Base-by-base conservation (phyloP, 2,797 vertebrate genomes). In the Fratercula arctica region DNA sequence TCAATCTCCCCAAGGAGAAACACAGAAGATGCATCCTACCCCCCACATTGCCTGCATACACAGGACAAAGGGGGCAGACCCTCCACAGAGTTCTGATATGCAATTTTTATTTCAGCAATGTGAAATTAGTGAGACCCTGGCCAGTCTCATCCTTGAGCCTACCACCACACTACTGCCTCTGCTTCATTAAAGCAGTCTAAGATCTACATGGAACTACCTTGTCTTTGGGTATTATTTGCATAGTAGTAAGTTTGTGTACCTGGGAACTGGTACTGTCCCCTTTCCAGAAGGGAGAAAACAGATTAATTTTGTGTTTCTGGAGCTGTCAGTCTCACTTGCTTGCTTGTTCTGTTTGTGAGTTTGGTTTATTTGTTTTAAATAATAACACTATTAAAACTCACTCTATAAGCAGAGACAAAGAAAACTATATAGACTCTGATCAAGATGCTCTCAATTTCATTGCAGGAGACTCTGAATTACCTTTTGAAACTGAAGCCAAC, bases 391-490 rank as follows among this genome's bases (percentile, higher is more conserved):
- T 31, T 90, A 82, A 91, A 91, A 69, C 12, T 80, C 35, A 51
- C 13, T 37, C 57, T 64, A 18, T 63, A 46, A 75, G 51, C 39
- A 96, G 35, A 83, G 29, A 61, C 39, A 80, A 72, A 91, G 66
- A 86, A 81, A 91, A 81, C 68, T 43, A 19, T 46, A 33, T 1
- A 64, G 53, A 60, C 18, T 14, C 20, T 48, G 31, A 82, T 23
- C 39, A 76, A 94, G 45, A 73, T 59, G 72, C 19, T 94, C 51
- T 97, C 72, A 79, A 63, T 96, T 96, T 96, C 75, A 60, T n/a
- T 82, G n/a, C 9, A 97, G 97, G 24, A 72, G 61, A 91, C 39
- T 87, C 72, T 57, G 45, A 94, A 75, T 35, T 84, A 69, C n/a
- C 46, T 68, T 78, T 68, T 74, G 28, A 88, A 95, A 85, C n/a